These are phyloP conservation scores for Ditula angustiorana DNA, from an alignment of 2,888 invertebrate genomes.

Conservation along the genomic window DNA sequence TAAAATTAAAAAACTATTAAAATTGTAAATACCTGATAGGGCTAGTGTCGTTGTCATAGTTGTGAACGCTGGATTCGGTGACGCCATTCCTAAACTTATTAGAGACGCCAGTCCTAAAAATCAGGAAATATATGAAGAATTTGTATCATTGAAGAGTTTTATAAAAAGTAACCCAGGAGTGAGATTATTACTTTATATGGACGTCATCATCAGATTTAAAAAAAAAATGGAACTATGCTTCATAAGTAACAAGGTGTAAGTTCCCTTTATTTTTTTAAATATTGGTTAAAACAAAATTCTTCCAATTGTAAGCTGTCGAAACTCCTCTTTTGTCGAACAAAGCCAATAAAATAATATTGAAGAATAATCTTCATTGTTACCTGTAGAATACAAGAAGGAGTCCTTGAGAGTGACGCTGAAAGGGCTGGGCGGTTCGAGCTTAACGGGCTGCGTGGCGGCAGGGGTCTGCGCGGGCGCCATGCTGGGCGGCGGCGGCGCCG, in stretches of 20 bases:
- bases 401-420: conserved; percentile 90
- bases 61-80: conserved; percentile 94
- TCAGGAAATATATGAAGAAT: conserved; percentile 20
- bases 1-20: too few species aligned
- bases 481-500: conserved; percentile 89
- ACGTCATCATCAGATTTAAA: too few species aligned
- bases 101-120: conserved; percentile 88
- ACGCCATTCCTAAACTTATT: conserved; percentile 88
- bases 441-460: conserved; percentile 68
- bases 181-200: too few species aligned
- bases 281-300: too few species aligned
- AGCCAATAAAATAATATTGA: too few species aligned
- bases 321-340: too few species aligned
- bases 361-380: conserved; percentile 65
- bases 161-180: too few species aligned
- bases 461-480: conserved; percentile 78
- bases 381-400: conserved; percentile 88
- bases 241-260: too few species aligned
- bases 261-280: too few species aligned
- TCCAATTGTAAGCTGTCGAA: too few species aligned
- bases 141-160: too few species aligned
- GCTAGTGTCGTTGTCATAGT: conserved; percentile 95
- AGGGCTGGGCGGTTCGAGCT: conserved; percentile 84
- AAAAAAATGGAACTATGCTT: too few species aligned
- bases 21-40: conserved; percentile 86